phyloP scores from a whole-genome alignment of 2,113 vertebrate genomes.

The Osmerus eperlanus region DNA sequence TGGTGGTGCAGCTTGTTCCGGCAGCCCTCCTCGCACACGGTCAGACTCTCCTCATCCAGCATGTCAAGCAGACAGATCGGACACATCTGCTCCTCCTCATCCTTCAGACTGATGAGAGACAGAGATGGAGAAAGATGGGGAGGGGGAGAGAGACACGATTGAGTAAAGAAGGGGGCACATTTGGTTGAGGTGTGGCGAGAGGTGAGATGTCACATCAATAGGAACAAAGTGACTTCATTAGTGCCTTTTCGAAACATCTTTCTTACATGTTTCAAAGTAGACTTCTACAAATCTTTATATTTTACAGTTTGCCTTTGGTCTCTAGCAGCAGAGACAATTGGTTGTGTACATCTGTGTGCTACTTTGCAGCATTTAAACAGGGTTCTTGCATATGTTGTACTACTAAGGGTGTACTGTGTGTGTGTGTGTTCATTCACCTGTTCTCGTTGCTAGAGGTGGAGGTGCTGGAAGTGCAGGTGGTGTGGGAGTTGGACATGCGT shows the following conservation, averaged over 20 bases:
- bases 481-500: conserved; percentile 89
- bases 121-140: conserved; percentile 12
- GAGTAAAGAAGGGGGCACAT: not conserved
- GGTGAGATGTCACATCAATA: too few relatives aligned
- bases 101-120: conserved; percentile 74
- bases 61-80: conserved; percentile 89
- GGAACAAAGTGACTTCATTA: too few relatives aligned
- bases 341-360: too few relatives aligned
- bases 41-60: conserved; percentile 89
- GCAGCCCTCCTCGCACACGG: conserved; percentile 86
- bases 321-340: too few relatives aligned
- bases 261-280: too few relatives aligned
- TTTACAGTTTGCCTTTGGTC: too few relatives aligned
- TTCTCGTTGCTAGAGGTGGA: conserved; percentile 87
- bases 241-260: too few relatives aligned
- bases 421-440: conserved; percentile 70
- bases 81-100: conserved; percentile 92
- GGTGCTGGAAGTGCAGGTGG: conserved; percentile 80
- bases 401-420: not conserved
- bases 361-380: too few relatives aligned
- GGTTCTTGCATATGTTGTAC: too few relatives aligned
- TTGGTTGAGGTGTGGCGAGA: too few relatives aligned
- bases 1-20: conserved; percentile 90
- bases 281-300: too few relatives aligned
- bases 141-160: not conserved